Evolutionary conservation across 2,113 vertebrate species (phyloP), one percentile per base, ranked within the genome.

Genomic region (Copsychus sechellarum): DNA sequence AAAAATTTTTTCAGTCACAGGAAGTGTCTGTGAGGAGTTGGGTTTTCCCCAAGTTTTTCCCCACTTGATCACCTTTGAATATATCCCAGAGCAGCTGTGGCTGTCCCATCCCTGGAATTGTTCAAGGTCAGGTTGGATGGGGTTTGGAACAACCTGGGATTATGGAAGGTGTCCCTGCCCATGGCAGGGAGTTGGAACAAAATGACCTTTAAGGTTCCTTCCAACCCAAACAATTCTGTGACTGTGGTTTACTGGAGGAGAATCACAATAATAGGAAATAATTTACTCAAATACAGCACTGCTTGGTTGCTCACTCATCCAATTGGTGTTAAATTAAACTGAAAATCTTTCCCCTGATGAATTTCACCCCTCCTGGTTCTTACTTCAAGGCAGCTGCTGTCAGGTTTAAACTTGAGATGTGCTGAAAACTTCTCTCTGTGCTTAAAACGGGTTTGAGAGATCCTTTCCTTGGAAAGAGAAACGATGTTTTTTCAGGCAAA

Each of bases 261-360:
- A n/a, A 72, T 56, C 14, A 21, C 24, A 60, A 4, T 10, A 4
- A 2, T 6, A 69, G 36, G 61, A 71, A 62, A 54, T 84, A 23
- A 76, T 56, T 87, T 19, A 26, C 65, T 56, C 38, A 69, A 15
- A 51, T 28, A 56, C 51, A 91, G 23, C 21, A 0, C 8, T 19
- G 4, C 64, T 83, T 81, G 33, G 34, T 71, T 54, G 23, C 38
- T 84, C 36, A 1, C 42, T 65, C 38, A 25, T 69, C 2, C 2
- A 24, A 36, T 23, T 85, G 50, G 14, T 48, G 7, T 43, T 58
- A 81, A 84, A 74, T 56, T 51, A 12, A 28, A 56, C 26, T 29
- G 26, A 19, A 77, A 71, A 48, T 67, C 36, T 67, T 66, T 3
- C n/a, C 40, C 7, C 1, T 0, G 0, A 5, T 43, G 31, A 47